Evolutionary conservation across 1,140 invertebrate genomes (phyloP).

Genomic region (Pygmarrhopalites habei): DNA sequence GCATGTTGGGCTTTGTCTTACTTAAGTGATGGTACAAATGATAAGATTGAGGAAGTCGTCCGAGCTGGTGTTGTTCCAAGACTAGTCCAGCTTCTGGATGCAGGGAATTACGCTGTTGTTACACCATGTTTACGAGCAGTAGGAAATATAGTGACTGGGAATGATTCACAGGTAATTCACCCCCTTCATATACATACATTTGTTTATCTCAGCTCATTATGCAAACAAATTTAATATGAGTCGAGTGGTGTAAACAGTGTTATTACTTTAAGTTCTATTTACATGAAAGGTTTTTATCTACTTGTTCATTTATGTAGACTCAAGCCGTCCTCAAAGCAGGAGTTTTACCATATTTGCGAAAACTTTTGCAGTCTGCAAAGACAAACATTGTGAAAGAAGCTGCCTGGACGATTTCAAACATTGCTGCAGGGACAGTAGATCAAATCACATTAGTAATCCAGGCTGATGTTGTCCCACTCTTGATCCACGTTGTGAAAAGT

Average conservation of each 20-base stretch:
- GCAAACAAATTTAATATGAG: no score
- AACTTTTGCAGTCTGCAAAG: constrained; percentile 66
- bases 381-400: constrained; percentile 75
- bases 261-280: background rate
- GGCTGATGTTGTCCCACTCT: constrained; percentile 56
- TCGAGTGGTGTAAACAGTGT: background rate
- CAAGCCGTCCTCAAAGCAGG: constrained; percentile 78
- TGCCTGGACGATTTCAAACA: constrained; percentile 75
- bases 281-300: background rate
- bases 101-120: constrained; percentile 63
- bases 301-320: constrained; percentile 54
- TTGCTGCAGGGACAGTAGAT: constrained; percentile 64
- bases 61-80: constrained; percentile 58
- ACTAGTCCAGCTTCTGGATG: constrained; percentile 66
- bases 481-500: constrained; percentile 61
- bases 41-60: constrained; percentile 65
- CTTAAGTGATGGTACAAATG: constrained; percentile 86
- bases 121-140: constrained; percentile 82
- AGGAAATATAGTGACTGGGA: constrained; percentile 82
- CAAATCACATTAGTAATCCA: constrained; percentile 72
- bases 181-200: background rate
- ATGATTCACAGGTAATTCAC: constrained; percentile 59
- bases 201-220: no score
- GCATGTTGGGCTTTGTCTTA: constrained; percentile 96
- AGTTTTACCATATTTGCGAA: constrained; percentile 62